Evolutionary conservation across 92 coral and sea anemone species (phyloP), one percentile per base, ranked within the genome.

Genomic region (Paramuricea clavata): DNA sequence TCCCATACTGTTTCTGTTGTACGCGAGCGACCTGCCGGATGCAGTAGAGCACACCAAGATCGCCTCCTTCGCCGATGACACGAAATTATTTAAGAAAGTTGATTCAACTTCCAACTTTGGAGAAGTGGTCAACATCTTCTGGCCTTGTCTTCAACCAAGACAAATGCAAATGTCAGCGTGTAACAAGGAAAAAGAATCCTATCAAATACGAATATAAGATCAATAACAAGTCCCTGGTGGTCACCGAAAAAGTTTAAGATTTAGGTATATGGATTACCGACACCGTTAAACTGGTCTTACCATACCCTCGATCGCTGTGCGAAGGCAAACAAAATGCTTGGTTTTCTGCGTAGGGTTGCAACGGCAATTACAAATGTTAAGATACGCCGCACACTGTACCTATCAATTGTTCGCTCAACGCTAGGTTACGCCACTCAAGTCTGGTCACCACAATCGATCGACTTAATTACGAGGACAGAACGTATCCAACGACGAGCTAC

Each of bases 61-160:
- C 44, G 83, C 83, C 11, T 52, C 21, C 25, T 78, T 78, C 44
- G 83, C 83, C 30, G 83, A 78, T 33, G 83, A 78, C 83, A 78
- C 83, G 19, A 78, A 52, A 33, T 19, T 78, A 22, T 2, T 56
- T 56, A 56, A 56, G 64, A 23, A 56, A 21, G 35, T 74, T 74
- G 81, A 74, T 31, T 74, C 81, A 6, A 74, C 31, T 7, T 31
- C 81, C 28, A 56, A 41, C 35, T 13, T 31, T 74, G 59, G 35
- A 31, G 17, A 74, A 74, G 7, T 74, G 81, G 69, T 78, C 83
- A 22, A 23, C 13, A 22, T 25, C 34, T 9, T 78, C 41, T 2
- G 71, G 69, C 27, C 17, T 78, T 28, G 81, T 72, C 35, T 83
- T 83, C 87, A 83, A 83, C 81, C 70, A 44, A 56, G 87, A 69